Percentiles rank a stretch among this genome's conserved stretches.
Conservation (phyloP, 2,888 invertebrate species). For the Watsonalla binaria region DNA sequence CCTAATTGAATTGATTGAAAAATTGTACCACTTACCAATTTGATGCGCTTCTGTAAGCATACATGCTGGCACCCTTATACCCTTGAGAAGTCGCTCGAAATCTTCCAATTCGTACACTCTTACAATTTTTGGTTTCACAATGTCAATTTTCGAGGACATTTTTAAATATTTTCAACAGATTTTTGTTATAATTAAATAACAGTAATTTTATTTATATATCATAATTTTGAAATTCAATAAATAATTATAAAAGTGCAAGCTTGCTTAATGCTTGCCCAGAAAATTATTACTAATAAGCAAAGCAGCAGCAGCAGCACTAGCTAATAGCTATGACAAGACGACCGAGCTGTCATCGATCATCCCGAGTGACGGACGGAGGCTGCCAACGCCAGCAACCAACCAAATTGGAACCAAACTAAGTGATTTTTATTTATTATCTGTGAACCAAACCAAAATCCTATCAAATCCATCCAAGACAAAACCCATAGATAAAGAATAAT, state of each 20-base stretch:
- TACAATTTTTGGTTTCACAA: slow-evolving; percentile 50
- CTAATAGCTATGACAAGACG: too few species aligned
- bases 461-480: too few species aligned
- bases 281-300: background rate
- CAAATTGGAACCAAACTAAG: too few species aligned
- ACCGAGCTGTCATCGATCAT: too few species aligned
- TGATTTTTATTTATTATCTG: too few species aligned
- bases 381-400: too few species aligned
- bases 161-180: slow-evolving; percentile 5
- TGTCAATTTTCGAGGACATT: slow-evolving; percentile 54
- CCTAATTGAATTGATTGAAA: background rate
- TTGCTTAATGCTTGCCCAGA: too few species aligned
- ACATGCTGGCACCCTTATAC: slow-evolving; percentile 78
- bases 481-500: too few species aligned
- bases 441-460: too few species aligned
- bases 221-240: background rate
- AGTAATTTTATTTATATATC: background rate
- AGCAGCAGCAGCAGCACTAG: too few species aligned
- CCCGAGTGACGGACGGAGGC: too few species aligned
- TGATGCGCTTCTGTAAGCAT: slow-evolving; percentile 77
- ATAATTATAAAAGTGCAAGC: too few species aligned
- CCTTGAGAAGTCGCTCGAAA: slow-evolving; percentile 70
- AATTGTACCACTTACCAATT: slow-evolving; percentile 53
- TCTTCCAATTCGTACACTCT: slow-evolving; percentile 74
- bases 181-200: background rate